A percentile compares a stretch with the other conserved stretches of the same genome.
Conservation (phyloP, 2,888 invertebrate species). For the Agrotis puta region DNA sequence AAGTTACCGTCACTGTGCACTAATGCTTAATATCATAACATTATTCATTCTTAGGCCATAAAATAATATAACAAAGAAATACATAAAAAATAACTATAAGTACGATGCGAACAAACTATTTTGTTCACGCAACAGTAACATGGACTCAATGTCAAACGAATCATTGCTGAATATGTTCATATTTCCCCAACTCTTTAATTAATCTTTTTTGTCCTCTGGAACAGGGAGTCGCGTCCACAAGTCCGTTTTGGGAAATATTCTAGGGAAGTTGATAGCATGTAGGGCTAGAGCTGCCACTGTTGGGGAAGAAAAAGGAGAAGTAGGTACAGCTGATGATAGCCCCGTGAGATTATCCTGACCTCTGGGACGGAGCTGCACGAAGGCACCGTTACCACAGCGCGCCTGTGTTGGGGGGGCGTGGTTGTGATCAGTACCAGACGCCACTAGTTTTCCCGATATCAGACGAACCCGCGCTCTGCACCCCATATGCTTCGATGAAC, state of each 20-base stretch:
- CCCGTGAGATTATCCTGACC: constrained; percentile 60
- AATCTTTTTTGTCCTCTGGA: constrained; percentile 81
- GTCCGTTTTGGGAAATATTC: constrained; percentile 85
- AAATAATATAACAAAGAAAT: too few relatives aligned
- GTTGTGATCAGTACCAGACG: constrained; percentile 84
- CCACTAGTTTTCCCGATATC: constrained; percentile 81
- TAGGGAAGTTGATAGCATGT: constrained; percentile 83
- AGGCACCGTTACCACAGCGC: constrained; percentile 87
- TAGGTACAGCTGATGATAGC: constrained; percentile 70
- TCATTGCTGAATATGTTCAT: constrained; percentile 49
- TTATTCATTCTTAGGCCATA: too few relatives aligned
- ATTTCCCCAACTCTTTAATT: constrained; percentile 51
- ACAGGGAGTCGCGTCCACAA: constrained; percentile 81
- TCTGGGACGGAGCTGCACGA: constrained; percentile 84
- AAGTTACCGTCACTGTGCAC: constrained; percentile 31
- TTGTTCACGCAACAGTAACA: constrained; percentile 33
- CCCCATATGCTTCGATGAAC: constrained; percentile 88
- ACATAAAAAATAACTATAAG: too few relatives aligned
- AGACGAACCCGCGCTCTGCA: constrained; percentile 85
- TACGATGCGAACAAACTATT: too few relatives aligned
- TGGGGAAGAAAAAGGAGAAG: constrained; percentile 78
- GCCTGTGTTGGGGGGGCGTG: constrained; percentile 87
- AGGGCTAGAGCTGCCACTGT: constrained; percentile 80
- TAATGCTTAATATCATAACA: constrained; percentile 49
- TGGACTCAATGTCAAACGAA: constrained; percentile 24